Conservation (phyloP, 2,113 vertebrate genomes). For the Felis chaus region DNA sequence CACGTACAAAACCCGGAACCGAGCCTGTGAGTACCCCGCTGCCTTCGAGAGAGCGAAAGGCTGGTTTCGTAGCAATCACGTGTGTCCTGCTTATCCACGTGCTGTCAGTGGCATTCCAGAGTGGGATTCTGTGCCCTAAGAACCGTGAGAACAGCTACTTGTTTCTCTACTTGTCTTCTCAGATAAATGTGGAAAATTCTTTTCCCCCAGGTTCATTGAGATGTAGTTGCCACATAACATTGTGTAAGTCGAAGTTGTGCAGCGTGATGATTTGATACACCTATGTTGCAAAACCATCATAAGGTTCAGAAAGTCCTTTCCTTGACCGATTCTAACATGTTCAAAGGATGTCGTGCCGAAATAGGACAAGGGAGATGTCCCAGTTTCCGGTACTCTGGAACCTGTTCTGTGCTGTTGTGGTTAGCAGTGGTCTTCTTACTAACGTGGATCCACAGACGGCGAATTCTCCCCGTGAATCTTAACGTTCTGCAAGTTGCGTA, state of each 20-base stretch:
- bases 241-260: background rate
- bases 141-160: background rate
- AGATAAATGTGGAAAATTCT: background rate
- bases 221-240: background rate
- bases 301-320: background rate
- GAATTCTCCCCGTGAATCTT: background rate
- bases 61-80: background rate
- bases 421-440: background rate
- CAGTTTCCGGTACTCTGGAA: background rate
- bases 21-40: constrained; percentile 61
- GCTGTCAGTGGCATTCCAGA: background rate
- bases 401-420: background rate
- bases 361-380: background rate
- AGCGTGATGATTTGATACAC: background rate
- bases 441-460: background rate
- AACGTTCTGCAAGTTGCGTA: background rate
- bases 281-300: background rate
- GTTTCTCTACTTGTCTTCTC: background rate
- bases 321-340: background rate
- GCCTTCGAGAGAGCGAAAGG: background rate
- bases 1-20: constrained; percentile 69
- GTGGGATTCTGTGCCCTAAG: background rate
- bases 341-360: background rate
- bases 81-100: background rate
- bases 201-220: background rate